phyloP scores from a whole-genome alignment of 1,140 invertebrate species.

The Aethina tumida region DNA sequence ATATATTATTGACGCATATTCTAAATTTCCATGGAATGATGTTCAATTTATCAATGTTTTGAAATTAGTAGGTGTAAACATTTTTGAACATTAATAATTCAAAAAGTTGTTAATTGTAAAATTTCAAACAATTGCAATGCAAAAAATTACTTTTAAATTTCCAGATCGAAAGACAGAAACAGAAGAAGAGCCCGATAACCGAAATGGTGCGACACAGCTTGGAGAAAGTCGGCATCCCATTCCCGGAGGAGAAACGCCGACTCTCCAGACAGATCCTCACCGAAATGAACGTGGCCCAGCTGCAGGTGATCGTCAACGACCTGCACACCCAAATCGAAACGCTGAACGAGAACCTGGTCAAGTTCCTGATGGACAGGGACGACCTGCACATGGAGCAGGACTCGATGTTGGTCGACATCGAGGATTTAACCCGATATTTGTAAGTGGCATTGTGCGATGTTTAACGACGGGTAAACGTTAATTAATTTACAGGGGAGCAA shows the following conservation, averaged over 20 bases:
- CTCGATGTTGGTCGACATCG: constrained; percentile 93
- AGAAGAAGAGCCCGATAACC: constrained; percentile 74
- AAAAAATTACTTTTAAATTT: constrained; percentile 13
- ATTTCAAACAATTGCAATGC: too few relatives aligned
- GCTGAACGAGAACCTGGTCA: constrained; percentile 80
- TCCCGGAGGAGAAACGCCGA: constrained; percentile 68
- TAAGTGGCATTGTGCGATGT: constrained; percentile 42
- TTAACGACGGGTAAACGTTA: not conserved
- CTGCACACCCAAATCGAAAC: constrained; percentile 87
- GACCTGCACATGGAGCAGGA: constrained; percentile 96
- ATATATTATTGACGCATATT: too few relatives aligned
- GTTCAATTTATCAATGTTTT: too few relatives aligned
- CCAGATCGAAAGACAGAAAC: constrained; percentile 61
- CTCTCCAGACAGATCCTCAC: constrained; percentile 74
- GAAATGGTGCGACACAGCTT: constrained; percentile 70
- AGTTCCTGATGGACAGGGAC: constrained; percentile 78
- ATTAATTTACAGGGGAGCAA: constrained; percentile 34
- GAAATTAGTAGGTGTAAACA: too few relatives aligned
- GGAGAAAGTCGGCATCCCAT: constrained; percentile 72
- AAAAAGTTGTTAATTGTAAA: constrained; percentile 8
- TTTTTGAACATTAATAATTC: too few relatives aligned
- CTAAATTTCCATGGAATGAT: too few relatives aligned
- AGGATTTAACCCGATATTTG: constrained; percentile 88
- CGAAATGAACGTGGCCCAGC: constrained; percentile 88
- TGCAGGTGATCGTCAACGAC: constrained; percentile 92